These are phyloP conservation scores for Omphaloscelis lunosa DNA, from an alignment of 2,888 invertebrate species.

Conservation along the genomic window DNA sequence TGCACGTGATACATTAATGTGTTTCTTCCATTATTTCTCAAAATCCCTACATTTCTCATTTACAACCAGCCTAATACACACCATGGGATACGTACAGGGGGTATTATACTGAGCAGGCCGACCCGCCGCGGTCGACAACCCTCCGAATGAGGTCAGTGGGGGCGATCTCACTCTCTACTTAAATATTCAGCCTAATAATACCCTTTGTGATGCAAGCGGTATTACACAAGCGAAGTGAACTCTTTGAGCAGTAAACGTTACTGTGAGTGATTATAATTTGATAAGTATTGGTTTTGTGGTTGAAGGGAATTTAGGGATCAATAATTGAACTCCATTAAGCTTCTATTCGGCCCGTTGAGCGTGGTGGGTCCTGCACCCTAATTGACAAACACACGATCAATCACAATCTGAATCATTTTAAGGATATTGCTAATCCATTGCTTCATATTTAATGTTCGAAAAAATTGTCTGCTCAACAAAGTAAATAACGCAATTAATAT, in stretches of 20 bases:
- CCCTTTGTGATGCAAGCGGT: constrained; percentile 53
- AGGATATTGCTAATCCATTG: too few species aligned
- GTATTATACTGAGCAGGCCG: constrained; percentile 56
- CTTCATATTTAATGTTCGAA: too few species aligned
- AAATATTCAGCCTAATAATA: constrained; percentile 62
- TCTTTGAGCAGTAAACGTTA: background rate
- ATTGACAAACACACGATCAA: too few species aligned
- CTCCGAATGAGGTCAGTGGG: constrained; percentile 63
- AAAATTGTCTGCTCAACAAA: too few species aligned
- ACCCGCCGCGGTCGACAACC: constrained; percentile 64
- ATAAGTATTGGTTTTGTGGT: background rate
- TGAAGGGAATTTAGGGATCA: background rate
- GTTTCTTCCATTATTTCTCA: background rate
- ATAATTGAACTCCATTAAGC: too few species aligned
- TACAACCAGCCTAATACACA: constrained; percentile 47
- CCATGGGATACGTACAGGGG: constrained; percentile 53
- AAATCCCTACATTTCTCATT: constrained; percentile 19
- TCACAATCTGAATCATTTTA: too few species aligned
- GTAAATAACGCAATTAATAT: too few species aligned
- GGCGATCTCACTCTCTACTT: constrained; percentile 55
- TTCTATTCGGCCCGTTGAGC: too few species aligned
- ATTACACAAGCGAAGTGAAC: constrained; percentile 10
- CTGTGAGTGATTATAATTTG: constrained; percentile 1
- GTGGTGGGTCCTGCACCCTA: too few species aligned
- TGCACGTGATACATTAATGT: too few species aligned